These are phyloP conservation scores for Cremastobaeus sp. DNA, from an alignment of 2,888 invertebrate genomes.

Conservation along the genomic window DNA sequence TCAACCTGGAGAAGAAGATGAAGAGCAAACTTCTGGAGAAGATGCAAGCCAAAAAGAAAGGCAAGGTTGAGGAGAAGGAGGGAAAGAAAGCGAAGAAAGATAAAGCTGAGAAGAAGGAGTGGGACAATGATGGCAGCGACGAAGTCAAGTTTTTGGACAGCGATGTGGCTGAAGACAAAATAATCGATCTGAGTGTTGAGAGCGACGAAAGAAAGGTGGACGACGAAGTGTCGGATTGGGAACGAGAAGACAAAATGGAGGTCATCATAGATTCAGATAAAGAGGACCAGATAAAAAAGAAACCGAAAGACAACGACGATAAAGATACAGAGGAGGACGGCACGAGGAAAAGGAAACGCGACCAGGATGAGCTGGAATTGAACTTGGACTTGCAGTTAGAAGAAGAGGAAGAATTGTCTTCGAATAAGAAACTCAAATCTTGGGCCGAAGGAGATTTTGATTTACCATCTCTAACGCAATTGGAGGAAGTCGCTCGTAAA, in stretches of 20 bases:
- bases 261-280: conserved; percentile 6
- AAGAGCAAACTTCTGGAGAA: conserved; percentile 54
- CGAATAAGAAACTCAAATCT: conserved; percentile 59
- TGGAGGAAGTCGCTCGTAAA: conserved; percentile 69
- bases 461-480: conserved; percentile 72
- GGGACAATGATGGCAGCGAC: conserved; percentile 10
- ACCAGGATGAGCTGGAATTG: conserved; percentile 65
- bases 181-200: conserved; percentile 31
- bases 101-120: conserved; percentile 21
- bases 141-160: conserved; percentile 43
- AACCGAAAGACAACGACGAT: conserved; percentile 9
- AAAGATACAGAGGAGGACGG: conserved; percentile 32
- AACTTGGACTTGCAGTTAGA: conserved; percentile 63
- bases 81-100: conserved; percentile 30
- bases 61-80: conserved; percentile 41
- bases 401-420: conserved; percentile 39
- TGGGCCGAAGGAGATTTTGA: conserved; percentile 74
- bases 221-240: conserved; percentile 64
- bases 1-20: conserved; percentile 51
- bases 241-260: conserved; percentile 54
- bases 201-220: conserved; percentile 30
- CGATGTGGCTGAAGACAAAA: conserved; percentile 60
- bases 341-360: conserved; percentile 54
- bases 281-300: not conserved
- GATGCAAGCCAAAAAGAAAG: conserved; percentile 54